Base-by-base conservation (phyloP, 2,888 invertebrate genomes). In the Sepiola atlantica region DNA sequence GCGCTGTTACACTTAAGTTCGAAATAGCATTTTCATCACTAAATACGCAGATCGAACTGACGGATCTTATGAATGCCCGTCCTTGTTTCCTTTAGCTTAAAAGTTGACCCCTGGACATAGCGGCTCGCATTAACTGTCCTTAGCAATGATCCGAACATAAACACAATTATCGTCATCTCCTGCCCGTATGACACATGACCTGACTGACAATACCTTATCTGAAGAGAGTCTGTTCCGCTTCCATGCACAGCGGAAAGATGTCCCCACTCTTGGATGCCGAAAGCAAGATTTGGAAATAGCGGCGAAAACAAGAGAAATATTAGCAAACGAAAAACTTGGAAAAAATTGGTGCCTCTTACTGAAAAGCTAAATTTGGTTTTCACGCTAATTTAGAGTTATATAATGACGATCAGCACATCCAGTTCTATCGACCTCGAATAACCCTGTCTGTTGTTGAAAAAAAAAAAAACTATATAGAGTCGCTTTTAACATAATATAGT, bases 241-340 rank as follows among this genome's bases (percentile, higher is more conserved):
- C 77, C n/a, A 2, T 77, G 32, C n/a, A 77, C 77, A 77, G 14
- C 77, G 4, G 77, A 77, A 77, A 77, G 77, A 77, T 77, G 77
- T 77, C 77, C 77, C 77, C 14, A 77, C 77, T 77, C 32, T 1
- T n/a, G 32, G 77, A 14, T 32, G n/a, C n/a, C n/a, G 77, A n/a
- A 77, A 77, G 77, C 77, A 77, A n/a, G n/a, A 77, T 77, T 77
- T 77, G n/a, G 77, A 77, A 77, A 77, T 77, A 32, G 77, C n/a
- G 14, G 14, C n/a, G n/a, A 77, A 77, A 77, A 77, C 77, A 77
- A n/a, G 77, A 77, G n/a, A 3, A 32, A 16, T 12, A n/a, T 12
- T 32, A n/a, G 3, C n/a, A 32, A 12, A 16, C 16, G n/a, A 77
- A 77, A 77, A 77, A n/a, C 3, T 14, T 77, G n/a, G n/a, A 32